Percentiles rank a stretch among this genome's conserved stretches.
phyloP scores from a whole-genome alignment of 2,113 vertebrate genomes.

The Cromileptes altivelis region DNA sequence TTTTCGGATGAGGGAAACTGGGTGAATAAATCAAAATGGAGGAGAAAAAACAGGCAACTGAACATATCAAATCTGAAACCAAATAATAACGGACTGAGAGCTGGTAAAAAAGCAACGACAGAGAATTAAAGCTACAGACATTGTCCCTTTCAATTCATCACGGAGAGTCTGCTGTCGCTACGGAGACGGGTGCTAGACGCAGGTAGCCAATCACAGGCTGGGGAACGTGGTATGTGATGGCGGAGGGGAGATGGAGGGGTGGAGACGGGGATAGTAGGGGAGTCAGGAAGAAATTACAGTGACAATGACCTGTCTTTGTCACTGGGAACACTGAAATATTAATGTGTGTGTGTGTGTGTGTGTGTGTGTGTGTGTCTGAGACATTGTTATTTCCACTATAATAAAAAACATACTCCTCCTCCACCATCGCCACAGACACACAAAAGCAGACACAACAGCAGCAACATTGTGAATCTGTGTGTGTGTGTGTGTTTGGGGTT shows the following conservation, averaged over 20 bases:
- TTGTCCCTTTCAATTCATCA: slow-evolving; percentile 27
- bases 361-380: neutral
- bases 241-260: neutral
- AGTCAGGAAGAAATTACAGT: slow-evolving; percentile 29
- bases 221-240: slow-evolving; percentile 14
- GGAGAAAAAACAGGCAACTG: neutral
- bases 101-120: neutral
- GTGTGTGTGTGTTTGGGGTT: neutral
- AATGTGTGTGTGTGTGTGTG: neutral
- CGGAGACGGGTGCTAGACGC: slow-evolving; percentile 31
- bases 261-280: neutral
- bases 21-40: slow-evolving; percentile 29
- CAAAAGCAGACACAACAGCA: neutral
- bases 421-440: neutral
- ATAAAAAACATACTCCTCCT: neutral
- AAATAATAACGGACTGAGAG: neutral
- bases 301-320: slow-evolving; percentile 40
- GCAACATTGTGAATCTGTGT: neutral
- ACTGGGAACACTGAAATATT: slow-evolving; percentile 46
- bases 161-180: slow-evolving; percentile 40
- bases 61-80: slow-evolving; percentile 7
- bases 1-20: neutral
- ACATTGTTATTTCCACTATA: neutral
- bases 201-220: slow-evolving; percentile 21
- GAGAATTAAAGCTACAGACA: neutral